Percentiles rank a stretch among this genome's conserved stretches.
Conservation (phyloP, 2,113 vertebrate genomes). For the Paedocypris sp. region DNA sequence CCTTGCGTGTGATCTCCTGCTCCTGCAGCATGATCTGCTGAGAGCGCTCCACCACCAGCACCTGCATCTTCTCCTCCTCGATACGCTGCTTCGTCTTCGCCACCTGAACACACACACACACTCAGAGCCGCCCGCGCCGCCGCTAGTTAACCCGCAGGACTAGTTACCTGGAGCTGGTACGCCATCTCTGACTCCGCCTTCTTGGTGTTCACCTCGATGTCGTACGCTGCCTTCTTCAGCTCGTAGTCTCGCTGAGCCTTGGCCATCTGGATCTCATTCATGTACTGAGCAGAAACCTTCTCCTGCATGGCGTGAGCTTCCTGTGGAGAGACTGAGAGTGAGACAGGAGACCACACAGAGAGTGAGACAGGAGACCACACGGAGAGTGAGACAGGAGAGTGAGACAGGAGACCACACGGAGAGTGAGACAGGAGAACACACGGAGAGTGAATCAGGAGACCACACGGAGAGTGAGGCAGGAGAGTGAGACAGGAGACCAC, state of each 20-base stretch:
- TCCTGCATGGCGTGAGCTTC: slow-evolving; percentile 80
- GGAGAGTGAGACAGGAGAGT: no score
- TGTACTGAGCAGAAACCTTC: slow-evolving; percentile 77
- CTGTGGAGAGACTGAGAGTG: slow-evolving; percentile 41
- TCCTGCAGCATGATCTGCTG: slow-evolving; percentile 82
- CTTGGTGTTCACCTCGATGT: slow-evolving; percentile 77
- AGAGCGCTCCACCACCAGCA: slow-evolving; percentile 76
- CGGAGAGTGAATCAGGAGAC: no score
- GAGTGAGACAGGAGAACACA: no score
- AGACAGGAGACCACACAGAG: not conserved
- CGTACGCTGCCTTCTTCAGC: slow-evolving; percentile 78
- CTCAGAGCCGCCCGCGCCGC: no score
- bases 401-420: no score
- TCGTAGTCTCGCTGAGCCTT: slow-evolving; percentile 83
- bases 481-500: not conserved
- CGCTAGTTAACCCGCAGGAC: no score
- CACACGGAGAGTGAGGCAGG: not conserved
- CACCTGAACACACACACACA: slow-evolving; percentile 53
- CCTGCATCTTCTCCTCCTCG: slow-evolving; percentile 81
- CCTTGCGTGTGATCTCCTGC: slow-evolving; percentile 74
- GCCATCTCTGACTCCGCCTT: slow-evolving; percentile 83
- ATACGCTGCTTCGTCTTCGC: slow-evolving; percentile 85
- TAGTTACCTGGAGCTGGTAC: slow-evolving; percentile 85
- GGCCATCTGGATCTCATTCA: slow-evolving; percentile 83
- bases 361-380: no score